phyloP scores from a whole-genome alignment of 2,113 vertebrate species.

The Peromyscus californicus region DNA sequence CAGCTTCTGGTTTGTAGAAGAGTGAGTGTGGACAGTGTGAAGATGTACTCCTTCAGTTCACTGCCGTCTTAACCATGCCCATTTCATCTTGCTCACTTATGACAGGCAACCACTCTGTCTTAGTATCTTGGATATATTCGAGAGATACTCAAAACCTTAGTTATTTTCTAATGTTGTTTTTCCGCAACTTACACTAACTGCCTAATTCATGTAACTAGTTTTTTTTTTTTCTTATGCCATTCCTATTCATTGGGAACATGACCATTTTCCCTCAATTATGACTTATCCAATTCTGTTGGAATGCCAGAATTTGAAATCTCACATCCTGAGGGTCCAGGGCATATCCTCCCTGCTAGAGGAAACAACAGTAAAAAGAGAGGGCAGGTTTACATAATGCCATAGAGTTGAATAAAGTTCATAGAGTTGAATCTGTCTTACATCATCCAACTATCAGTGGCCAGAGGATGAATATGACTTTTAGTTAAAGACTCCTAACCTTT shows the following conservation, averaged over 20 bases:
- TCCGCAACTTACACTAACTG: neutral
- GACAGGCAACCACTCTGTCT: neutral
- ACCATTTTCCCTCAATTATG: neutral
- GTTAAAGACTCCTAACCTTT: neutral
- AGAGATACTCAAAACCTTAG: neutral
- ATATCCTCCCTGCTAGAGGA: neutral
- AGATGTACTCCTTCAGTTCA: neutral
- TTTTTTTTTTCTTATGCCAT: constrained; percentile 40
- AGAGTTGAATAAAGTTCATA: neutral
- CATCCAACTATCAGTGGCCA: neutral
- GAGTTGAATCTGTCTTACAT: neutral
- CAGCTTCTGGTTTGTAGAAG: neutral
- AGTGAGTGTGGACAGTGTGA: neutral
- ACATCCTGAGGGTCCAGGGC: neutral
- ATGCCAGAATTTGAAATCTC: constrained; percentile 41
- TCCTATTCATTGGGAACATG: neutral
- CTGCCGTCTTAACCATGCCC: neutral
- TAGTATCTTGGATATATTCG: neutral
- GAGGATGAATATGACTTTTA: neutral
- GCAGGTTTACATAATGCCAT: neutral
- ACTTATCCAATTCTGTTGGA: constrained; percentile 21
- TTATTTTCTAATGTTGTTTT: neutral
- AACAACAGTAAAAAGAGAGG: neutral
- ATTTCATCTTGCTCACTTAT: neutral
- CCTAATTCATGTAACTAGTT: constrained; percentile 9